Evolutionary conservation across 2,888 invertebrate genomes (phyloP).

Genomic region (Sympetrum striolatum): DNA sequence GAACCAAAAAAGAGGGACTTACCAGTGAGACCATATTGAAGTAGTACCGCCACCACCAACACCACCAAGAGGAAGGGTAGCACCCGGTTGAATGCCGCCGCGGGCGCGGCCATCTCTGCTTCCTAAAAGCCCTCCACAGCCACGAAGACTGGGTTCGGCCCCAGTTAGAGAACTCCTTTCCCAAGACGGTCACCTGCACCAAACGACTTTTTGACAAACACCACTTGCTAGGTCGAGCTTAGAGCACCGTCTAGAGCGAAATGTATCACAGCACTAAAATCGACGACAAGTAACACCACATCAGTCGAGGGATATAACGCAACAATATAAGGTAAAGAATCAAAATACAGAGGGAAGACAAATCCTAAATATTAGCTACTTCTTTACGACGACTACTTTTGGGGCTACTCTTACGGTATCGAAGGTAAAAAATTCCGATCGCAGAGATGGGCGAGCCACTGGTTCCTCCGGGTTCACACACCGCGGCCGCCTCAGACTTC

Average conservation of each 20-base stretch:
- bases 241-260: not conserved
- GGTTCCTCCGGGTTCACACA: not conserved
- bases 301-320: too few relatives aligned
- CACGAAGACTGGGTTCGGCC: not conserved
- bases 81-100: not conserved
- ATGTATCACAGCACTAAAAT: not conserved
- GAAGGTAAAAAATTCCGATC: too few relatives aligned
- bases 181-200: not conserved
- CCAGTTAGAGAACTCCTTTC: not conserved
- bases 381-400: too few relatives aligned
- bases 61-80: not conserved
- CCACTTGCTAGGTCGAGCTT: not conserved
- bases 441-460: not conserved
- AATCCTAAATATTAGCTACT: too few relatives aligned
- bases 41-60: not conserved
- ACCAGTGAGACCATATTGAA: not conserved
- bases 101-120: not conserved
- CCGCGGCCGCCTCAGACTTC: not conserved
- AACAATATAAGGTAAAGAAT: too few relatives aligned
- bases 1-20: not conserved
- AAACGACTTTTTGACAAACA: not conserved
- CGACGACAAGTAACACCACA: not conserved
- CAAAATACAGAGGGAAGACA: too few relatives aligned
- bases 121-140: not conserved
- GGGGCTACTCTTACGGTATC: too few relatives aligned